Evolutionary conservation across 2,888 invertebrate species (phyloP).

Genomic region (Petrolisthes manimaculis): DNA sequence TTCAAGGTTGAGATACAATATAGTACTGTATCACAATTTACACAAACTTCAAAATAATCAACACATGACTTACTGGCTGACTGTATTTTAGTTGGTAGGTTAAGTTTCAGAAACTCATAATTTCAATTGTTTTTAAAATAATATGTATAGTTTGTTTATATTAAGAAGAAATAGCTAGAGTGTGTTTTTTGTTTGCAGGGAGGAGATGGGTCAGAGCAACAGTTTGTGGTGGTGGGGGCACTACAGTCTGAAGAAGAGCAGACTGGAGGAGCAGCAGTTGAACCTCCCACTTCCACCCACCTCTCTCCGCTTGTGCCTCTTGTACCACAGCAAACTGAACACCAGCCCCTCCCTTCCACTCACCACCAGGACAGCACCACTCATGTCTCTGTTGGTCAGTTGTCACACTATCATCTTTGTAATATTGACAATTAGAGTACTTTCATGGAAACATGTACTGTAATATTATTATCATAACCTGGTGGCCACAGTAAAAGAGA

Average conservation of each 20-base stretch:
- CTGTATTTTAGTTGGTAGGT: too few relatives aligned
- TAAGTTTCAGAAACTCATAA: not conserved
- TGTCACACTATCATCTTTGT: not conserved
- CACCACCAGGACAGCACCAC: not conserved
- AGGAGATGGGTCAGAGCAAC: conserved; percentile 35
- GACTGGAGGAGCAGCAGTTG: conserved; percentile 2
- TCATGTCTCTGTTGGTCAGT: conserved; percentile 41
- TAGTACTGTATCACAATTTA: too few relatives aligned
- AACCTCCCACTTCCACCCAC: not conserved
- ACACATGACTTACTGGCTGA: too few relatives aligned
- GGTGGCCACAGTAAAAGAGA: too few relatives aligned
- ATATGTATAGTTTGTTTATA: not conserved
- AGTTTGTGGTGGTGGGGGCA: conserved; percentile 57
- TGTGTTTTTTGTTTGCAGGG: not conserved
- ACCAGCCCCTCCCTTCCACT: not conserved
- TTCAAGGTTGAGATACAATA: not conserved
- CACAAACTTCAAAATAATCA: too few relatives aligned
- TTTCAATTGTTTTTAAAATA: not conserved
- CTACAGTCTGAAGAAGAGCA: conserved; percentile 44
- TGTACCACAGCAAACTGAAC: not conserved
- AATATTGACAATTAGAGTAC: not conserved
- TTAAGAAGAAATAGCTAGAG: not conserved
- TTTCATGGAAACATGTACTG: not conserved
- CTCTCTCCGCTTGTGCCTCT: not conserved
- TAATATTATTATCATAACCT: too few relatives aligned